Base-by-base conservation (phyloP, 1,140 invertebrate genomes). In the Tetramorium parvispinum region DNA sequence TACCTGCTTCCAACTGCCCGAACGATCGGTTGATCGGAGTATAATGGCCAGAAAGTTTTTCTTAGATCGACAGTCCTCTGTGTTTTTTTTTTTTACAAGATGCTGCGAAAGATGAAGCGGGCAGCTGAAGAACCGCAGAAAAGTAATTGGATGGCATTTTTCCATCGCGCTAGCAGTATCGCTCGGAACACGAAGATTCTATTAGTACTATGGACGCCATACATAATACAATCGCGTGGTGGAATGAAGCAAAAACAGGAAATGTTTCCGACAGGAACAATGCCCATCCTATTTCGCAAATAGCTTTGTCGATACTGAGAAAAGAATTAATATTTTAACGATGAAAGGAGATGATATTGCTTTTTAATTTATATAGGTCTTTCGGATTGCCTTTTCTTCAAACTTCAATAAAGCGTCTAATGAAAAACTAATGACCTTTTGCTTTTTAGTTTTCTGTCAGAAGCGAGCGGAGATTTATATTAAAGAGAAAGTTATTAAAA, bases 171-270 rank as follows among this genome's bases (percentile, higher is more conserved):
- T 32, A 57, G 16, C 78, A 37, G 16, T 61, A 75, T 59, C 40
- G 79, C 27, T 49, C 27, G 8, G 68, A 83, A 73, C 79, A 83
- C 79, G 68, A 75, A 83, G 79, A 83, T 83, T 83, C 79, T 83
- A 59, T 83, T 83, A 83, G 40, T 18, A 32, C 18, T 27, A 59
- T 49, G 24, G 53, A 73, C 40, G 21, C 8, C 53, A 32, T 83
- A 83, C n/a, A n/a, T 73, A 83, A 59, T 37, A 75, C 55, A 73
- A 83, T 83, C 40, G 79, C 21, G 37, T 81, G n/a, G 37, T 21
- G 32, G 32, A 55, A n/a, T 13, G 16, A 13, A 55, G 63, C 63
- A 40, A 70, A 81, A 43, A 81, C 21, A 81, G 68, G 32, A 6
- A 66, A 79, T 51, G 66, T 78, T 55, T 81, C 65, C 11, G 65